phyloP scores from a whole-genome alignment of 2,888 invertebrate species.

The Perdita meconis region DNA sequence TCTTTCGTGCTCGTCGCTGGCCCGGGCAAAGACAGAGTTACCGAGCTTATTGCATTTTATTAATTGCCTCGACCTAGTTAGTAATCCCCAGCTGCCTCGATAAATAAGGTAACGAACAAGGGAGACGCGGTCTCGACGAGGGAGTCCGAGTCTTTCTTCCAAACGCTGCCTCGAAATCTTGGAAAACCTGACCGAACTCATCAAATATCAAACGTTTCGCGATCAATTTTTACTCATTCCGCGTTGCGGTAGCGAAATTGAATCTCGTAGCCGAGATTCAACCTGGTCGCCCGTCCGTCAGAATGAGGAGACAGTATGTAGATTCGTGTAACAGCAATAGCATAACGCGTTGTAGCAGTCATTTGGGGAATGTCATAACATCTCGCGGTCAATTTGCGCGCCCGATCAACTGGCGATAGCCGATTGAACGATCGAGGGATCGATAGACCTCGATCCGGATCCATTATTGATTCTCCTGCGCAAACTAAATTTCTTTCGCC shows the following conservation, averaged over 20 bases:
- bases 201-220: no score
- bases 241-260: no score
- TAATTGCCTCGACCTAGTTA: conserved; percentile 70
- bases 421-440: conserved; percentile 56
- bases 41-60: conserved; percentile 68
- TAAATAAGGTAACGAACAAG: conserved; percentile 51
- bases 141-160: no score
- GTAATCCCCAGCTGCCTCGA: conserved; percentile 50
- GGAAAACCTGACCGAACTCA: no score
- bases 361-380: conserved; percentile 71
- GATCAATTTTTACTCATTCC: no score
- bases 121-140: no score
- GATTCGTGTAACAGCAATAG: conserved; percentile 61
- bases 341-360: conserved; percentile 65
- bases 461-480: conserved; percentile 43
- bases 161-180: no score
- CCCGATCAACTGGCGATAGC: conserved; percentile 51
- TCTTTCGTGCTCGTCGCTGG: conserved; percentile 11
- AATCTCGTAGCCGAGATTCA: no score
- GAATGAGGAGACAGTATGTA: conserved; percentile 39
- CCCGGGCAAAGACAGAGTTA: conserved; percentile 45
- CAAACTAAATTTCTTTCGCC: no score
- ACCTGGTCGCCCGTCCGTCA: no score
- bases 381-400: conserved; percentile 70
- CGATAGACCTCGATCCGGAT: conserved; percentile 48